Conservation (phyloP, 1,140 invertebrate species). For the Neuroterus valhalla region DNA sequence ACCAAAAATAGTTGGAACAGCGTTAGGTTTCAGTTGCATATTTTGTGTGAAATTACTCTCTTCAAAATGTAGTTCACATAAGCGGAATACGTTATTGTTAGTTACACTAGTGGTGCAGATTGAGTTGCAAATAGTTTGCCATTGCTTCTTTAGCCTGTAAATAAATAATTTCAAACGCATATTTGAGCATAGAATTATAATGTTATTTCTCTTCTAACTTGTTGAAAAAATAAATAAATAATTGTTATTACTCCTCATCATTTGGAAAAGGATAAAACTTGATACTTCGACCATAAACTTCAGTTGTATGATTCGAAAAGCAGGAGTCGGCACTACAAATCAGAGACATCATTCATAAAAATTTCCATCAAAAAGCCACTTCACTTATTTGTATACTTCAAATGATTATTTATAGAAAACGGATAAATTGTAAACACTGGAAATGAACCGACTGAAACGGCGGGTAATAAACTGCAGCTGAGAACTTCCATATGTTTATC, state of each 20-base stretch:
- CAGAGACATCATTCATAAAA: conserved; percentile 29
- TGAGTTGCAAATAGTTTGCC: conserved; percentile 46
- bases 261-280: conserved; percentile 51
- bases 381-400: neutral
- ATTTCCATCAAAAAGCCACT: neutral
- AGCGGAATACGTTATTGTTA: conserved; percentile 12
- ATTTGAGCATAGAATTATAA: neutral
- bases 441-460: no score
- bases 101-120: neutral
- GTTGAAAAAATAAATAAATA: neutral
- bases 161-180: conserved; percentile 8
- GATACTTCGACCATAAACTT: conserved; percentile 45
- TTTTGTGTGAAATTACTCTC: conserved; percentile 36
- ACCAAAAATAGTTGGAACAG: conserved; percentile 47
- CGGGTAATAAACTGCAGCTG: no score
- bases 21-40: conserved; percentile 40
- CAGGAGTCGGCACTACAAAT: conserved; percentile 42
- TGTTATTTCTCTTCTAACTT: neutral
- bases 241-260: conserved; percentile 45
- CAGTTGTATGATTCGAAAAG: conserved; percentile 44
- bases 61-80: conserved; percentile 58
- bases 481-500: no score
- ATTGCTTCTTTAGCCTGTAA: conserved; percentile 41
- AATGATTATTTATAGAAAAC: neutral
- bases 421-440: neutral